A percentile compares a stretch with the other conserved stretches of the same genome.
Conservation (phyloP, 2,888 invertebrate genomes). For the Drosophila buzzatii region DNA sequence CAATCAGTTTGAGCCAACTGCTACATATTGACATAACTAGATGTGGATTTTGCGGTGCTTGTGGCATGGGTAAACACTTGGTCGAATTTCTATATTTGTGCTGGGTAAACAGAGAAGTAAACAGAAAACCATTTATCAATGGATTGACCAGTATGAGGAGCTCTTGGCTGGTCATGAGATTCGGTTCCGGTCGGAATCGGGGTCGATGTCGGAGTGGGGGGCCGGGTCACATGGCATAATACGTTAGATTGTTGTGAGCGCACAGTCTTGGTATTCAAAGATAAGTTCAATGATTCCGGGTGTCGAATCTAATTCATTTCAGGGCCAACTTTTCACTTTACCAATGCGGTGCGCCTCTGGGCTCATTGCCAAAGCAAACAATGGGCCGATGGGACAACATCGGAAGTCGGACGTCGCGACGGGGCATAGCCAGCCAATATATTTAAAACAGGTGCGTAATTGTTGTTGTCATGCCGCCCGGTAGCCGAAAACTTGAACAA, state of each 20-base stretch:
- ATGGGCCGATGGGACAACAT: not conserved
- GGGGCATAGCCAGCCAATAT: conserved; percentile 6
- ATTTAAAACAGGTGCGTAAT: conserved; percentile 32
- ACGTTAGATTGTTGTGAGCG: not conserved
- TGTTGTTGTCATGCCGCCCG: conserved; percentile 41
- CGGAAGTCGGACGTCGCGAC: no score
- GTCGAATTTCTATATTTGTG: not conserved
- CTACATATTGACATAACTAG: not conserved
- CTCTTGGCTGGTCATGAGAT: not conserved
- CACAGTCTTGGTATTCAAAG: conserved; percentile 1
- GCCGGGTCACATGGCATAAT: not conserved
- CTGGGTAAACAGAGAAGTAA: conserved; percentile 11
- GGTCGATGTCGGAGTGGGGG: no score
- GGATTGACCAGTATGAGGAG: not conserved
- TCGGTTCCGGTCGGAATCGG: not conserved
- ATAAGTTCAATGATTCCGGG: not conserved
- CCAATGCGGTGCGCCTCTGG: not conserved
- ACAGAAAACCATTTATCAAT: conserved; percentile 14
- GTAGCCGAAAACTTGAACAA: conserved; percentile 29
- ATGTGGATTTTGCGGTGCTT: not conserved
- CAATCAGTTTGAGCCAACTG: not conserved
- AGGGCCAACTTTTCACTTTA: conserved; percentile 9
- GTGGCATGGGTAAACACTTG: not conserved
- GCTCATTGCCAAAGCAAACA: conserved; percentile 7
- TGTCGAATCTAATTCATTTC: not conserved